Percentiles rank a stretch among this genome's conserved stretches.
phyloP scores from a whole-genome alignment of 2,888 invertebrate species.

The Tetragonula carbonaria region DNA sequence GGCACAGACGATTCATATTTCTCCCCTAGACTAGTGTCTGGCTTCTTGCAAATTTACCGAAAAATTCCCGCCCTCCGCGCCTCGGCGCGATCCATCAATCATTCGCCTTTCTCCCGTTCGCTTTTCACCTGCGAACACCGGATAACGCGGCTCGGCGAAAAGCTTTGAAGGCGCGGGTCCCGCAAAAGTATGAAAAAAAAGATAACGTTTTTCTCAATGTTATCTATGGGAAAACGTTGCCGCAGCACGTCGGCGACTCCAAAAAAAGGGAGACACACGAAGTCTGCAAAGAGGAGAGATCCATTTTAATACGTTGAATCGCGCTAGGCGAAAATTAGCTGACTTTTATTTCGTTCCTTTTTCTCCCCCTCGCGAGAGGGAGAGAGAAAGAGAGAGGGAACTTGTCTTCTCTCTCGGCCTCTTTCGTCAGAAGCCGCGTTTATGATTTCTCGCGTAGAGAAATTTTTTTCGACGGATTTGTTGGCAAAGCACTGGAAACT shows the following conservation, averaged over 20 bases:
- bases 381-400: too few species aligned
- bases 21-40: not conserved
- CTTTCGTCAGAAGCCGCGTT: too few species aligned
- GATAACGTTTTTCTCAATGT: conserved; percentile 40
- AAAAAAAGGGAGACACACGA: not conserved
- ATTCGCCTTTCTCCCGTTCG: conserved; percentile 43
- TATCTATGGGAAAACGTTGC: not conserved
- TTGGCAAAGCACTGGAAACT: too few species aligned
- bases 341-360: conserved; percentile 2
- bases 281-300: not conserved
- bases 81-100: conserved; percentile 43
- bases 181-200: not conserved
- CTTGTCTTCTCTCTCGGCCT: too few species aligned
- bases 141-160: conserved; percentile 23
- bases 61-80: conserved; percentile 32
- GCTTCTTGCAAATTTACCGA: conserved; percentile 41
- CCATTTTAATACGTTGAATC: not conserved
- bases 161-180: conserved; percentile 22
- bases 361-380: not conserved
- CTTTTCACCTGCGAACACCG: conserved; percentile 31
- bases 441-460: too few species aligned
- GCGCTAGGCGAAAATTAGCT: conserved; percentile 1
- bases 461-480: too few species aligned
- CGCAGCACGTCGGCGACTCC: conserved; percentile 5
- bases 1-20: conserved; percentile 19